A percentile compares a stretch with the other conserved stretches of the same genome.
Evolutionary conservation across 2,888 invertebrate species (phyloP).

Genomic region (Dolomedes plantarius): DNA sequence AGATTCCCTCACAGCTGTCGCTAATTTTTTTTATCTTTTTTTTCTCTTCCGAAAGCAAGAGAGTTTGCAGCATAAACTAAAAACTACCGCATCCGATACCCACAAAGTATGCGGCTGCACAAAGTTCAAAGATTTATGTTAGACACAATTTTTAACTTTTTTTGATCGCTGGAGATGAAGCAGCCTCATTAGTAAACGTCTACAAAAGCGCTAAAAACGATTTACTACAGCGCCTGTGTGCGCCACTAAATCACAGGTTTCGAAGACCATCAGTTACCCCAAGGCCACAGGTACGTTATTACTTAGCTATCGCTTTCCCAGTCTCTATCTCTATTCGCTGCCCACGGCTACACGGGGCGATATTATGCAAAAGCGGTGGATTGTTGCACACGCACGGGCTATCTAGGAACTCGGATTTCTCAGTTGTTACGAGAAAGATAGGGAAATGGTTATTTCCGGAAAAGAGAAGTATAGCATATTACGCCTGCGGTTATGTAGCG

Average conservation of each 20-base stretch:
- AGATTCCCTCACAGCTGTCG: too few species aligned
- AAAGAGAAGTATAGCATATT: not conserved
- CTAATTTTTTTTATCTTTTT: too few species aligned
- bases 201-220: conserved; percentile 64
- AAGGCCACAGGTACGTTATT: conserved; percentile 7
- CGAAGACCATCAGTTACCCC: conserved; percentile 50
- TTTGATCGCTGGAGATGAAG: conserved; percentile 14
- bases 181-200: conserved; percentile 65
- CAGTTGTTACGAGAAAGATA: conserved; percentile 12
- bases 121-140: not conserved
- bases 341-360: not conserved
- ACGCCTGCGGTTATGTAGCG: not conserved
- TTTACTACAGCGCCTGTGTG: conserved; percentile 58
- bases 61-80: too few species aligned
- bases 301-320: not conserved
- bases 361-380: conserved; percentile 36
- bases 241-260: conserved; percentile 60
- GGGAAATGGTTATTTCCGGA: not conserved
- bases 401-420: not conserved
- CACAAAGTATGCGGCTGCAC: too few species aligned
- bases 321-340: not conserved
- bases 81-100: too few species aligned
- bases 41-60: too few species aligned
- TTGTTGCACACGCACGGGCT: conserved; percentile 21
- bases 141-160: conserved; percentile 1